Conservation (phyloP, 2,113 vertebrate species). For the Agapornis roseicollis region DNA sequence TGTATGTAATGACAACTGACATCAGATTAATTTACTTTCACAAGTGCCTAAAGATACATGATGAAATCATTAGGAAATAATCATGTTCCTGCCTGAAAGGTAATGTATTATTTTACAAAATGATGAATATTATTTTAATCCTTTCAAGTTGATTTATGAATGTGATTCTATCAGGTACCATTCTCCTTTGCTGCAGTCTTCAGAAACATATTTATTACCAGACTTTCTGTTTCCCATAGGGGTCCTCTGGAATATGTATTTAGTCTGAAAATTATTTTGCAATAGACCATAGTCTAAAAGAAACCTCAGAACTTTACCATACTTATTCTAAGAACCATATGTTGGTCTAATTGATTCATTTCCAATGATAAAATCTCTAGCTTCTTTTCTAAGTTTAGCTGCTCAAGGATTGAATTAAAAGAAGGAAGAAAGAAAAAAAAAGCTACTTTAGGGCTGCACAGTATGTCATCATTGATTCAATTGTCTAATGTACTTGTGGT, state of each 20-base stretch:
- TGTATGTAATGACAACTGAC: background rate
- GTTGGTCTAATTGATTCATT: background rate
- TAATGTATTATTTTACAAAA: background rate
- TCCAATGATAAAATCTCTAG: background rate
- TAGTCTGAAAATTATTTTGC: background rate
- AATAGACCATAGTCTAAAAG: background rate
- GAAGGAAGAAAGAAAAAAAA: background rate
- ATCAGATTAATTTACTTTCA: background rate
- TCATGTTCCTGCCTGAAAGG: background rate
- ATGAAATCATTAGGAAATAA: conserved; percentile 8
- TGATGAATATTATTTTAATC: background rate
- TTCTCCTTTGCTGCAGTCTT: background rate
- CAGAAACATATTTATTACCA: background rate
- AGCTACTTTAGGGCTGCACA: background rate
- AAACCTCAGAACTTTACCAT: background rate
- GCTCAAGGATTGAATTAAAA: background rate
- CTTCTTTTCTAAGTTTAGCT: background rate
- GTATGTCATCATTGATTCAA: background rate
- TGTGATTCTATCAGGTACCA: background rate
- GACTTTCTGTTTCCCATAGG: background rate
- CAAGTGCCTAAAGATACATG: background rate
- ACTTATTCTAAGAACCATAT: background rate
- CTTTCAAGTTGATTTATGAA: background rate
- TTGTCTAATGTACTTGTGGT: background rate
- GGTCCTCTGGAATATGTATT: background rate